These are phyloP conservation scores for Erebia palarica DNA, from an alignment of 2,888 invertebrate genomes.

Conservation along the genomic window DNA sequence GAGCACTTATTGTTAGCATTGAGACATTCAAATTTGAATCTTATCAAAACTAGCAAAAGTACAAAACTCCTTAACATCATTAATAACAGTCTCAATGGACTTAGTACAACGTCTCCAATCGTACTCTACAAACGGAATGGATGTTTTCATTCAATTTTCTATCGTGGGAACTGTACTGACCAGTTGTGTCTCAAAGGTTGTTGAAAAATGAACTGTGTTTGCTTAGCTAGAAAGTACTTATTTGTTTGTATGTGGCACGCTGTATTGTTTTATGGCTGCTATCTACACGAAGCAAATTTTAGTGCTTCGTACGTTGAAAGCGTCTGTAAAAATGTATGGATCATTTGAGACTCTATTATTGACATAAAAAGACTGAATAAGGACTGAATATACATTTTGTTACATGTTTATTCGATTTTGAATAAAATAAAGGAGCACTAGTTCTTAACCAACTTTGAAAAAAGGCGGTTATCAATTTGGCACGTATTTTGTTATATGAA, in stretches of 20 bases:
- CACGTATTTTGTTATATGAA: too few species aligned
- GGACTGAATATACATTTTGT: neutral
- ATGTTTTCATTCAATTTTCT: constrained; percentile 46
- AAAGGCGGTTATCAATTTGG: too few species aligned
- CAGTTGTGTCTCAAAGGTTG: constrained; percentile 22
- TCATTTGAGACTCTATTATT: constrained; percentile 5
- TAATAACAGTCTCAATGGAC: constrained; percentile 32
- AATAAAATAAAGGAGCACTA: too few species aligned
- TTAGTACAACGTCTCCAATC: constrained; percentile 38
- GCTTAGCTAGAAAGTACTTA: constrained; percentile 15
- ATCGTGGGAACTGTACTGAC: constrained; percentile 42
- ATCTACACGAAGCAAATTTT: constrained; percentile 20
- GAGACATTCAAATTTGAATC: constrained; percentile 12
- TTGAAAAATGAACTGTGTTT: constrained; percentile 22
- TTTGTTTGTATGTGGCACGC: constrained; percentile 6
- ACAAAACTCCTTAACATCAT: constrained; percentile 22
- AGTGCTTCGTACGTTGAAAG: constrained; percentile 13
- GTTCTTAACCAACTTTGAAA: too few species aligned
- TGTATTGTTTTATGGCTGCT: constrained; percentile 25
- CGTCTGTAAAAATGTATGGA: constrained; percentile 15
- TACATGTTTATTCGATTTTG: neutral
- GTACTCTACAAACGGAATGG: constrained; percentile 41
- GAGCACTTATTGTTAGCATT: constrained; percentile 5
- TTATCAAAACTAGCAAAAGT: neutral
- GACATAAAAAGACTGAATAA: constrained; percentile 3